Evolutionary conservation across 2,888 invertebrate genomes (phyloP).

Genomic region (Erynnis tages): DNA sequence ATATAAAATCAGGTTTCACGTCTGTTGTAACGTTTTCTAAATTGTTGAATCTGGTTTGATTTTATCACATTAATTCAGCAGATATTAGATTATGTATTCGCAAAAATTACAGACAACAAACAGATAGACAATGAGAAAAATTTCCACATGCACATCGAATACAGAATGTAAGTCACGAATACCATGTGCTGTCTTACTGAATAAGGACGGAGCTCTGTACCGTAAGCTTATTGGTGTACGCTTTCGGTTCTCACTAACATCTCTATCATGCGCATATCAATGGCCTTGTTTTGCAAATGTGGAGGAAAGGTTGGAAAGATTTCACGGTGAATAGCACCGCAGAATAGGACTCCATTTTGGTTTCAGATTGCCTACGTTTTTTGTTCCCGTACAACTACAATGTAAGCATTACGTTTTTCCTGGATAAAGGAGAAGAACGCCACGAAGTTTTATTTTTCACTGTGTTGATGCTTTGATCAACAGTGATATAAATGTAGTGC

Average conservation of each 20-base stretch:
- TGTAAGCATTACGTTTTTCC: not conserved
- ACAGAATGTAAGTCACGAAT: constrained; percentile 80
- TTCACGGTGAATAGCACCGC: constrained; percentile 16
- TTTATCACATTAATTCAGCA: no score
- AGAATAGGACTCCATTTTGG: not conserved
- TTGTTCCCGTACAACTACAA: not conserved
- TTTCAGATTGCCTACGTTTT: not conserved
- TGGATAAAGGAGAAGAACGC: no score
- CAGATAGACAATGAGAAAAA: not conserved
- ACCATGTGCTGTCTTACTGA: constrained; percentile 72
- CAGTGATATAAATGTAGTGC: no score
- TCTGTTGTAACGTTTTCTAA: no score
- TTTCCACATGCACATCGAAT: constrained; percentile 1
- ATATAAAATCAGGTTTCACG: no score
- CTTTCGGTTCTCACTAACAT: constrained; percentile 52
- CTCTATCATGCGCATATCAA: constrained; percentile 50
- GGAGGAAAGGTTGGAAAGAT: constrained; percentile 21
- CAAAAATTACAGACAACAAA: constrained; percentile 4
- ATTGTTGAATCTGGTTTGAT: no score
- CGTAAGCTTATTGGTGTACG: constrained; percentile 48
- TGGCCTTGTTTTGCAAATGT: constrained; percentile 28
- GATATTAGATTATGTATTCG: no score
- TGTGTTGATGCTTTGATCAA: no score
- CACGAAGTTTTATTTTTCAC: no score
- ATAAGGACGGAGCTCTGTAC: constrained; percentile 59